Conservation (phyloP, 2,113 vertebrate genomes). For the Sinocyclocheilus rhinocerous region DNA sequence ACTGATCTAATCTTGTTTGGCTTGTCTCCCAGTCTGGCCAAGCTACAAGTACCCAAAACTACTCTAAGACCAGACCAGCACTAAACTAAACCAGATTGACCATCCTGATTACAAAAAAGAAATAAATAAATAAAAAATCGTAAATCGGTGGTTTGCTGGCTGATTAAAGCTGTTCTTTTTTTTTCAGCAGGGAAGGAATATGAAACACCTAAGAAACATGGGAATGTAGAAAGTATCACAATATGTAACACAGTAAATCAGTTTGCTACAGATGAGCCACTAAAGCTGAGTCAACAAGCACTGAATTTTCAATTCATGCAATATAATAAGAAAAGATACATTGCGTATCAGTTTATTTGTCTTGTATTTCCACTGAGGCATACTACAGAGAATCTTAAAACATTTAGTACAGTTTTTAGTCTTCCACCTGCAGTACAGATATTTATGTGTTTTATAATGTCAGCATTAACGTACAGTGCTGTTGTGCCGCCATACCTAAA, state of each 20-base stretch:
- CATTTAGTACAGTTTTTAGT: constrained; percentile 2
- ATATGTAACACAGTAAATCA: neutral
- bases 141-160: neutral
- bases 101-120: neutral
- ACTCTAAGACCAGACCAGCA: neutral
- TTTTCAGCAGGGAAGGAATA: neutral
- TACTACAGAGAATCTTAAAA: neutral
- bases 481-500: constrained; percentile 30
- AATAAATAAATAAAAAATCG: too few relatives aligned
- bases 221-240: neutral
- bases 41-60: neutral
- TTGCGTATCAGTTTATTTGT: neutral
- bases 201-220: neutral
- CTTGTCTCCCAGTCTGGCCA: neutral
- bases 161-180: neutral
- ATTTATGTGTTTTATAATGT: constrained; percentile 38
- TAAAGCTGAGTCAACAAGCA: constrained; percentile 1
- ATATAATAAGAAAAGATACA: neutral
- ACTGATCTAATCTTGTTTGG: neutral
- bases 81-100: neutral
- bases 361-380: neutral
- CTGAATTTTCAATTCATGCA: neutral
- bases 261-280: neutral
- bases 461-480: constrained; percentile 20
- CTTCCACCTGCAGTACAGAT: constrained; percentile 14